Base-by-base conservation (phyloP, 2,113 vertebrate genomes). In the Heterotis niloticus region DNA sequence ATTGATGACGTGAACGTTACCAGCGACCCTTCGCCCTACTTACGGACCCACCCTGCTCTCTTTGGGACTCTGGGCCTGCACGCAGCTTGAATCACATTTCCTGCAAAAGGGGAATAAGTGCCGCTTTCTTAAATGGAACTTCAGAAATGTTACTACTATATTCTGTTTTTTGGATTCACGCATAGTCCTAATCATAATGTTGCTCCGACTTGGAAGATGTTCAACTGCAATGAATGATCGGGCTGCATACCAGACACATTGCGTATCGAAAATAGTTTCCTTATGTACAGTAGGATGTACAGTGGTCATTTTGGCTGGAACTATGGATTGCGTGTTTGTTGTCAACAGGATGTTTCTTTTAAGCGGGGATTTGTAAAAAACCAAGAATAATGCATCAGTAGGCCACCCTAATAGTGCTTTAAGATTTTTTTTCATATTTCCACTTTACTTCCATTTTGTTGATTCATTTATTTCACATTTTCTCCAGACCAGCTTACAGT, bases 211-310 rank as follows among this genome's bases (percentile, higher is more conserved):
- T 80, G 78, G 71, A 80, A 80, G 20, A 14, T n/a, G 24, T 54
- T 64, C 71, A 79, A 51, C 26, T 75, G 26, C 60, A 23, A 65
- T 62, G 59, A 75, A 79, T 26, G 62, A 67, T 62, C 44, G 11
- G 62, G 18, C 26, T 65, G 51, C 78, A 80, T 80, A 59, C 78
- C 78, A 75, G 78, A 80, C 71, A 44, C 60, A 80, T 75, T 75
- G 75, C 62, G 29, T n/a, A 56, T 44, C 44, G n/a, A 54, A 29
- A 76, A 76, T 17, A 13, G 44, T 23, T 66, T 44, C 29, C 76
- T 44, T 5, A 54, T 70, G 57, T 60, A 77, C 26, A 70, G 10
- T 74, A 59, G 64, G 29, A 69, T 18, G 52, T 26, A 23, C 34
- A 44, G 34, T 44, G 34, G 34, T 44, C 34, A 44, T 7, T 44